A percentile compares a stretch with the other conserved stretches of the same genome.
These are phyloP conservation scores for Camptogramma bilineatum DNA, from an alignment of 2,888 invertebrate genomes.

Conservation along the genomic window DNA sequence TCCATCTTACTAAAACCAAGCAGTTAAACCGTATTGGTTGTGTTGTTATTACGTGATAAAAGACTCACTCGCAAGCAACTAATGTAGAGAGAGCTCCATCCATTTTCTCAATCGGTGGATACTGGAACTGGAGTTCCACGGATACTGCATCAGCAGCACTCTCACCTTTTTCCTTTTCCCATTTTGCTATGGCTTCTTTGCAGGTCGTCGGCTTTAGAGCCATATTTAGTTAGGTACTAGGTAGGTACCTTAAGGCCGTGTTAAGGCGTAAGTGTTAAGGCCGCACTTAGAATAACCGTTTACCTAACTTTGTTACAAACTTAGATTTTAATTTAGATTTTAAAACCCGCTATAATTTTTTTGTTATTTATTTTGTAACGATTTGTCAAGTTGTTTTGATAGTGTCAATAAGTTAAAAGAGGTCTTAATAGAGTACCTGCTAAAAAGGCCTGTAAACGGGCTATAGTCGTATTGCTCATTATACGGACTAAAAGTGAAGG, in stretches of 20 bases:
- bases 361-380: background rate
- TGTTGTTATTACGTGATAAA: background rate
- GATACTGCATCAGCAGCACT: conserved; percentile 89
- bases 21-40: too few species aligned
- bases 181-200: conserved; percentile 93
- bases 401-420: background rate
- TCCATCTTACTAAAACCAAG: too few species aligned
- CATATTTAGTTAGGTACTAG: conserved; percentile 16
- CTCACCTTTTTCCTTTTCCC: conserved; percentile 91
- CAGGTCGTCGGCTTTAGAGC: conserved; percentile 88
- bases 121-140: conserved; percentile 93
- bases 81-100: conserved; percentile 93
- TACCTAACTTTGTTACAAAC: too few species aligned
- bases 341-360: background rate
- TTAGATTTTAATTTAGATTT: too few species aligned
- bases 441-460: too few species aligned
- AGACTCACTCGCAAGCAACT: conserved; percentile 87
- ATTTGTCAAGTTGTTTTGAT: background rate
- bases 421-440: background rate
- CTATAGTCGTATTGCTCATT: too few species aligned
- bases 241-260: too few species aligned
- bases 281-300: too few species aligned
- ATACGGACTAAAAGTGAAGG: too few species aligned
- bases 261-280: too few species aligned
- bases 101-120: conserved; percentile 98